Conservation (phyloP, 1,140 invertebrate genomes). For the Latrodectus geometricus region DNA sequence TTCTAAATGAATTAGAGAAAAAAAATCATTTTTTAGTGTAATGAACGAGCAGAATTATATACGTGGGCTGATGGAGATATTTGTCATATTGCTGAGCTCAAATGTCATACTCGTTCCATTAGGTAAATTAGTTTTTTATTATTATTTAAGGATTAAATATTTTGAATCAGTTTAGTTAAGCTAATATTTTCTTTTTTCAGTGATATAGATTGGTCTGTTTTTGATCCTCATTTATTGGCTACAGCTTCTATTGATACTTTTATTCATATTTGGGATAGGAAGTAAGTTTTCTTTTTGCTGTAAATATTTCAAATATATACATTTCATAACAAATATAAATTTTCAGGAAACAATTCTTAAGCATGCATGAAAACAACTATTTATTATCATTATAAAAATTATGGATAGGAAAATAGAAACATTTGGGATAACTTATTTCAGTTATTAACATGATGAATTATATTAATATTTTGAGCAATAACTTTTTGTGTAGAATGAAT, state of each 20-base stretch:
- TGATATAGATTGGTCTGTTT: constrained; percentile 92
- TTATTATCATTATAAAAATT: too few species aligned
- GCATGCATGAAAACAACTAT: too few species aligned
- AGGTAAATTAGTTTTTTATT: constrained; percentile 64
- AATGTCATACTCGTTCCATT: constrained; percentile 87
- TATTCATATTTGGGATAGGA: constrained; percentile 91
- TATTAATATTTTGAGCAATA: too few species aligned
- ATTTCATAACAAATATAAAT: not conserved
- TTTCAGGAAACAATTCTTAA: too few species aligned
- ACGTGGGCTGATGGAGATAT: constrained; percentile 78
- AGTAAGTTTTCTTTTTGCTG: constrained; percentile 63
- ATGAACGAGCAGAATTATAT: constrained; percentile 85
- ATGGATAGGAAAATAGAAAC: too few species aligned
- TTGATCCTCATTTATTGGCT: constrained; percentile 88
- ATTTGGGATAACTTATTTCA: too few species aligned
- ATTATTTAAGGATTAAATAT: not conserved
- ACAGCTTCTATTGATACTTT: constrained; percentile 94
- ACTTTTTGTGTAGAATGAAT: too few species aligned
- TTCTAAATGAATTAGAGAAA: not conserved
- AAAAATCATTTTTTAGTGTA: constrained; percentile 62
- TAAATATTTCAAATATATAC: not conserved
- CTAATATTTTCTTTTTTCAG: constrained; percentile 69
- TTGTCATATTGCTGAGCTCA: constrained; percentile 79
- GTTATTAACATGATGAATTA: too few species aligned
- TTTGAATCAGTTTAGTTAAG: not conserved